Evolutionary conservation across 2,113 vertebrate species (phyloP).

Genomic region (Corythaixoides concolor): DNA sequence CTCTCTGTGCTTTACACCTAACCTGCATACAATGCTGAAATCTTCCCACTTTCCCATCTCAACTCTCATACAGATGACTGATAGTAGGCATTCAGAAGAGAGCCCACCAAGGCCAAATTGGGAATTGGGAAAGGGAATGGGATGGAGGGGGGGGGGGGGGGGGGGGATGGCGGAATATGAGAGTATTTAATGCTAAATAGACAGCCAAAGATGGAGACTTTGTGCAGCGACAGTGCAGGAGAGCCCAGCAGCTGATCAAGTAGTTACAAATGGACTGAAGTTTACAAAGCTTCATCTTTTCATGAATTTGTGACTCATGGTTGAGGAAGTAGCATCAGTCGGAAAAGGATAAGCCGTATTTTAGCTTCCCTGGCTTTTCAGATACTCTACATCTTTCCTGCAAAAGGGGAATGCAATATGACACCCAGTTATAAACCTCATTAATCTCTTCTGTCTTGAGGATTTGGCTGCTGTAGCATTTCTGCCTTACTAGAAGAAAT

Average conservation of each 20-base stretch:
- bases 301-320: neutral
- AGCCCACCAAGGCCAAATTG: neutral
- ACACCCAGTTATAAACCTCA: neutral
- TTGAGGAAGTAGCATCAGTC: neutral
- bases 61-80: neutral
- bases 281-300: neutral
- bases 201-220: neutral
- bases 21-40: neutral
- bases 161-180: too few relatives aligned
- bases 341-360: neutral
- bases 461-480: neutral
- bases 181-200: neutral
- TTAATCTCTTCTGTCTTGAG: neutral
- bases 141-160: neutral
- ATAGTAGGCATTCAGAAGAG: neutral
- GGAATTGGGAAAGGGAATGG: accelerated
- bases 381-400: neutral
- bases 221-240: neutral
- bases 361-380: neutral
- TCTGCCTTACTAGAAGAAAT: neutral
- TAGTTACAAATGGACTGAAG: neutral
- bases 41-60: neutral
- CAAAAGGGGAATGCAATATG: neutral
- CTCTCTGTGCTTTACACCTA: neutral
- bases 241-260: neutral